Conservation (phyloP, 2,113 vertebrate species). For the Megalops atlanticus region DNA sequence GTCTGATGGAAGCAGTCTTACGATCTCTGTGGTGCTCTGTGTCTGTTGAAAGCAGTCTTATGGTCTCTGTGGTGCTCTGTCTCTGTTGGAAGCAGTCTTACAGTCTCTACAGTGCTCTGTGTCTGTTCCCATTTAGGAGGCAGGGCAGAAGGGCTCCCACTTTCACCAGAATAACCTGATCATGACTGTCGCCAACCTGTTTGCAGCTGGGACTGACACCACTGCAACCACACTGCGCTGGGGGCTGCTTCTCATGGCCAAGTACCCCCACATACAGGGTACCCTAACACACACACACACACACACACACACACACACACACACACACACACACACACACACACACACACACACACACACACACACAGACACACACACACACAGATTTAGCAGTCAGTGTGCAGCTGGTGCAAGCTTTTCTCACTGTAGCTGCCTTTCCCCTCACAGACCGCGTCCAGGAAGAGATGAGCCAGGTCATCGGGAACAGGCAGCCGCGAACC, state of each 20-base stretch:
- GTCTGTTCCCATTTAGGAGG: conserved; percentile 33
- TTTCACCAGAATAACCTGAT: conserved; percentile 56
- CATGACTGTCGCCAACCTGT: conserved; percentile 51
- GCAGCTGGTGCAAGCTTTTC: too few relatives aligned
- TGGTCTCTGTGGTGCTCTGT: too few relatives aligned
- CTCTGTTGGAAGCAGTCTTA: too few relatives aligned
- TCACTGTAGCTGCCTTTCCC: too few relatives aligned
- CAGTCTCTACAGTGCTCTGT: not conserved
- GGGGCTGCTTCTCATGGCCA: conserved; percentile 61
- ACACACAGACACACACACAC: conserved; percentile 20
- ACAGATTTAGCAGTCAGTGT: conserved; percentile 4
- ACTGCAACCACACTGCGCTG: conserved; percentile 58
- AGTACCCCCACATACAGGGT: conserved; percentile 69
- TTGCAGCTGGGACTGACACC: conserved; percentile 60
- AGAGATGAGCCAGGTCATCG: conserved; percentile 44
- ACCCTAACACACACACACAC: conserved; percentile 5
- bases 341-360: conserved; percentile 19
- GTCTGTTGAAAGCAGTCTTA: too few relatives aligned
- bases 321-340: too few relatives aligned
- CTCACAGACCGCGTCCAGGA: conserved; percentile 38
- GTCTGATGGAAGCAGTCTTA: too few relatives aligned
- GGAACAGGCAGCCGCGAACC: conserved; percentile 17
- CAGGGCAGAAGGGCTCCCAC: conserved; percentile 23
- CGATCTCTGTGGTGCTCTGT: too few relatives aligned
- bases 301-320: conserved; percentile 1